Conservation (phyloP, 92 coral and sea anemone genomes). For the Hydrozoanthus gracilis region DNA sequence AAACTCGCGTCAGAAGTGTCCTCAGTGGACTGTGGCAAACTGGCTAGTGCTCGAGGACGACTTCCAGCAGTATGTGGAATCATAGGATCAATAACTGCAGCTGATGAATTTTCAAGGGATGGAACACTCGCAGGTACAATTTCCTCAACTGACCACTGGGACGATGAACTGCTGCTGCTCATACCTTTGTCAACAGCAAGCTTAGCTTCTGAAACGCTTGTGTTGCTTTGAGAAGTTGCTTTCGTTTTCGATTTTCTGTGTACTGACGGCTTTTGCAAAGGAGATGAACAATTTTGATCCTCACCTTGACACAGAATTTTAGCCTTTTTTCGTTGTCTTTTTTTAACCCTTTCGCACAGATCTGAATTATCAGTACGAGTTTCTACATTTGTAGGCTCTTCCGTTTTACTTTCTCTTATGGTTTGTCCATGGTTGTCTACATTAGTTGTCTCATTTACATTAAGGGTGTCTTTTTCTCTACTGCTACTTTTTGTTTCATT, state of each 20-base stretch:
- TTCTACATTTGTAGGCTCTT: not conserved
- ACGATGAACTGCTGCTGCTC: constrained; percentile 36
- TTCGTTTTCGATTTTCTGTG: constrained; percentile 24
- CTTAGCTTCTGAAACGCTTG: not conserved
- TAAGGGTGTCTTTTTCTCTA: not conserved
- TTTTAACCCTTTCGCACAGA: constrained; percentile 60
- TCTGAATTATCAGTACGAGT: constrained; percentile 35
- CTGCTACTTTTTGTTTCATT: not conserved
- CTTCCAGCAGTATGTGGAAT: constrained; percentile 35
- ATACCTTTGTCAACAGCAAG: not conserved
- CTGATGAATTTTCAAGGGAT: constrained; percentile 42
- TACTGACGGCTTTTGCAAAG: not conserved
- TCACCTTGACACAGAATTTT: not conserved
- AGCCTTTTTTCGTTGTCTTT: constrained; percentile 43
- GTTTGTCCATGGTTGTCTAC: not conserved
- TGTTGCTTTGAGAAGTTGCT: not conserved
- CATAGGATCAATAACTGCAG: constrained; percentile 62
- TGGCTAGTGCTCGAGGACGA: not conserved
- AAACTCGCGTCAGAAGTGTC: not conserved
- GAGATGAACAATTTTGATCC: not conserved
- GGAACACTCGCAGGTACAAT: constrained; percentile 63
- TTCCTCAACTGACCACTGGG: constrained; percentile 47
- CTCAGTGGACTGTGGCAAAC: not conserved
- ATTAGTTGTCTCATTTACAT: not conserved
- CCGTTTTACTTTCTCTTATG: not conserved